These are phyloP conservation scores for Cichladusa arquata DNA, from an alignment of 2,113 vertebrate genomes.

Conservation along the genomic window DNA sequence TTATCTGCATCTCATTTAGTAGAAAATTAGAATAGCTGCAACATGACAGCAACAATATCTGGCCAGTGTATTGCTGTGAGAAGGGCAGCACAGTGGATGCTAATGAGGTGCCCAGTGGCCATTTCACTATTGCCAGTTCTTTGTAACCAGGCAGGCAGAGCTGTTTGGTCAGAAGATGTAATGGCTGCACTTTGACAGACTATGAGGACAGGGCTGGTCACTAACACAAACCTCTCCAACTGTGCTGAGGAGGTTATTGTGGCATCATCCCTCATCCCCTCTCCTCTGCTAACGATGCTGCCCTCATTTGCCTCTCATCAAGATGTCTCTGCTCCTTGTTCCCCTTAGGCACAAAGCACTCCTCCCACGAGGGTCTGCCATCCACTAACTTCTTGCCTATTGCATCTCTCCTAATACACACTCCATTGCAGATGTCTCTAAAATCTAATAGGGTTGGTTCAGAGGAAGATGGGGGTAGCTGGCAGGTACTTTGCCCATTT, in stretches of 20 bases:
- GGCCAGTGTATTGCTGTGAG: not conserved
- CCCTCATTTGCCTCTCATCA: not conserved
- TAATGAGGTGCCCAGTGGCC: not conserved
- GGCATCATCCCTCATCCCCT: not conserved
- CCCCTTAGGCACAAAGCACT: not conserved
- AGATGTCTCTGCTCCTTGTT: not conserved
- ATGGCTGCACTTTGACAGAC: not conserved
- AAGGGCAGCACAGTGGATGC: not conserved
- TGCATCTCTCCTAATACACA: fast-evolving
- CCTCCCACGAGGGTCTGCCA: not conserved
- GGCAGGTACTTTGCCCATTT: not conserved
- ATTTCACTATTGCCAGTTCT: not conserved
- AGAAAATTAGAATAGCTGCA: not conserved
- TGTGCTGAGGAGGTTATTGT: not conserved
- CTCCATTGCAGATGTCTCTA: not conserved
- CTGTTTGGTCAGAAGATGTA: not conserved
- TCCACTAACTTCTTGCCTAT: not conserved
- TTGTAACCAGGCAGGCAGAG: not conserved
- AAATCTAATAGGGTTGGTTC: not conserved
- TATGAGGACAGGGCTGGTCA: not conserved
- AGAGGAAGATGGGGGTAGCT: not conserved
- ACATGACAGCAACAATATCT: not conserved
- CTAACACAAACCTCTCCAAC: not conserved
- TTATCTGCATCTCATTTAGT: not conserved
- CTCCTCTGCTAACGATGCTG: not conserved